Evolutionary conservation across 2,113 vertebrate species (phyloP).

Genomic region (Microcebus tavaratra): DNA sequence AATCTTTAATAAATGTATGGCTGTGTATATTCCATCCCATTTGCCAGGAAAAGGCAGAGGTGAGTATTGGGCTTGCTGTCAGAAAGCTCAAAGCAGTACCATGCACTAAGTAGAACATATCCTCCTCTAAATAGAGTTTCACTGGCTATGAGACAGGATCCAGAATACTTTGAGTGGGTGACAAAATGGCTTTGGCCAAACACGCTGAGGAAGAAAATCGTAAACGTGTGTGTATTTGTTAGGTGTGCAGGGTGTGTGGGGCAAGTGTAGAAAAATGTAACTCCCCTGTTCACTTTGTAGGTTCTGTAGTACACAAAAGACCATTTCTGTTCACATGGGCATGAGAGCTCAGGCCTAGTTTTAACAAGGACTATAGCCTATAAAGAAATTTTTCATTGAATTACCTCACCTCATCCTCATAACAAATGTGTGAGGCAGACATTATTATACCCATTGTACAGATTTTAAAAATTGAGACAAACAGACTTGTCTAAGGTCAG

Average conservation of each 20-base stretch:
- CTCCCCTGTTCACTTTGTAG: not conserved
- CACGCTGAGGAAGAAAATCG: not conserved
- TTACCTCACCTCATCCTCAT: not conserved
- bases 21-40: not conserved
- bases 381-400: not conserved
- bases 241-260: too few relatives aligned
- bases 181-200: not conserved
- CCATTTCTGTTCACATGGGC: not conserved
- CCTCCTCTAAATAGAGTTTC: not conserved
- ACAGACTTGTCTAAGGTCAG: not conserved
- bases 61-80: not conserved
- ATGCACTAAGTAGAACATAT: not conserved
- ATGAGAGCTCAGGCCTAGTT: not conserved
- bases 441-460: not conserved
- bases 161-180: not conserved
- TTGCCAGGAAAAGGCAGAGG: not conserved
- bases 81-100: not conserved
- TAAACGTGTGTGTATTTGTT: too few relatives aligned
- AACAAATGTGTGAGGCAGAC: not conserved
- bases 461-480: not conserved
- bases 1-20: not conserved
- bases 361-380: not conserved
- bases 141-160: not conserved
- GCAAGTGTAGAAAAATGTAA: not conserved
- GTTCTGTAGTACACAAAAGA: not conserved